A percentile compares a stretch with the other conserved stretches of the same genome.
These are phyloP conservation scores for Pachliopta kotzebuea DNA, from an alignment of 2,888 invertebrate genomes.

Conservation along the genomic window DNA sequence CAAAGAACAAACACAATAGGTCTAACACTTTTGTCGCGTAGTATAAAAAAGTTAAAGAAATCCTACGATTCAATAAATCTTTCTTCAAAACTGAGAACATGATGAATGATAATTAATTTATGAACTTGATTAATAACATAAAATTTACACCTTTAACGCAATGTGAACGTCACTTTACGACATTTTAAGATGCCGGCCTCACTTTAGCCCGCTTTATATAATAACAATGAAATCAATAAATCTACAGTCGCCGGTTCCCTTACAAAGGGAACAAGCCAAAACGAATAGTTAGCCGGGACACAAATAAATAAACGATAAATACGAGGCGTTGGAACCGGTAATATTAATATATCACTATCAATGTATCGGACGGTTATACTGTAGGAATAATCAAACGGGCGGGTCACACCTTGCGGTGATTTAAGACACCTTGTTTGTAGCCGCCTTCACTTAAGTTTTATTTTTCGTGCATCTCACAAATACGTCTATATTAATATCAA, in stretches of 20 bases:
- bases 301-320: conserved; percentile 36
- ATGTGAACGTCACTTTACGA: neutral
- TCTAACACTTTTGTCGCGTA: too few relatives aligned
- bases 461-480: neutral
- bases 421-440: conserved; percentile 29
- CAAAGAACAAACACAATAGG: too few relatives aligned
- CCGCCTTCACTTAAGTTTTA: conserved; percentile 24
- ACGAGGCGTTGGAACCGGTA: conserved; percentile 30
- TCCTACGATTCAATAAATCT: neutral
- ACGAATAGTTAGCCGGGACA: conserved; percentile 30
- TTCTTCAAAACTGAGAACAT: neutral
- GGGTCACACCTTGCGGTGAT: conserved; percentile 38
- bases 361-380: conserved; percentile 35
- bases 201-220: conserved; percentile 15
- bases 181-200: neutral
- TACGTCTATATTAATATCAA: neutral
- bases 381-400: conserved; percentile 32
- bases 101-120: neutral
- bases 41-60: too few relatives aligned
- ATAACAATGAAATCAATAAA: conserved; percentile 29
- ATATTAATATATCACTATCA: conserved; percentile 41
- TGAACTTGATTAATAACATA: neutral
- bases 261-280: conserved; percentile 28
- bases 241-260: conserved; percentile 2
- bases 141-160: neutral